These are phyloP conservation scores for Spheniscus humboldti DNA, from an alignment of 2,797 vertebrate species.

Conservation along the genomic window DNA sequence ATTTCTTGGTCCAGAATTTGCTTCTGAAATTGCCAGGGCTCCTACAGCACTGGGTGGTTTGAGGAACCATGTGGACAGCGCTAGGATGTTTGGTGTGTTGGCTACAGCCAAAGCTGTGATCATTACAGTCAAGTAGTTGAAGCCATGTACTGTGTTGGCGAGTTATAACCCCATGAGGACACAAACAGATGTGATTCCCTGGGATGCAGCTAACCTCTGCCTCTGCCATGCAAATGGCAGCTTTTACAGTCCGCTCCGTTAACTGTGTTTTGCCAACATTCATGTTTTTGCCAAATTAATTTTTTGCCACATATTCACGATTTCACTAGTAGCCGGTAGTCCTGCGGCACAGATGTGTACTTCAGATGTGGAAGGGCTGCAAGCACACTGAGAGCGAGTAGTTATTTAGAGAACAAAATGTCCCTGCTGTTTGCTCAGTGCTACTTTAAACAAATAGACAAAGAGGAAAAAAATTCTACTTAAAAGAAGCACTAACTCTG, in stretches of 20 bases:
- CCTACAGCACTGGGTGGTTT: background rate
- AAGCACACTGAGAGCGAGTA: background rate
- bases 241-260: background rate
- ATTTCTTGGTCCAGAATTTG: slow-evolving; percentile 5
- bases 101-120: background rate
- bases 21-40: background rate
- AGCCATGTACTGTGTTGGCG: background rate
- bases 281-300: background rate
- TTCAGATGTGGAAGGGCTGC: background rate
- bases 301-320: background rate
- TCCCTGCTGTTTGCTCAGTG: slow-evolving; percentile 8
- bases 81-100: background rate
- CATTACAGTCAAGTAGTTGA: background rate
- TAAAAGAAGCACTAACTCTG: background rate
- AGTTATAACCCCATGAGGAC: background rate
- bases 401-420: slow-evolving; percentile 37
- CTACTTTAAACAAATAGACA: slow-evolving; percentile 46
- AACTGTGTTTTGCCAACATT: background rate
- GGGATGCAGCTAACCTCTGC: background rate
- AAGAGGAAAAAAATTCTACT: background rate
- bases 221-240: background rate
- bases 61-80: background rate
- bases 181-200: background rate
- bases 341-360: background rate
- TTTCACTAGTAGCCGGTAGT: background rate